Base-by-base conservation (phyloP, 64 coral and sea anemone species). In the Actinia equina region DNA sequence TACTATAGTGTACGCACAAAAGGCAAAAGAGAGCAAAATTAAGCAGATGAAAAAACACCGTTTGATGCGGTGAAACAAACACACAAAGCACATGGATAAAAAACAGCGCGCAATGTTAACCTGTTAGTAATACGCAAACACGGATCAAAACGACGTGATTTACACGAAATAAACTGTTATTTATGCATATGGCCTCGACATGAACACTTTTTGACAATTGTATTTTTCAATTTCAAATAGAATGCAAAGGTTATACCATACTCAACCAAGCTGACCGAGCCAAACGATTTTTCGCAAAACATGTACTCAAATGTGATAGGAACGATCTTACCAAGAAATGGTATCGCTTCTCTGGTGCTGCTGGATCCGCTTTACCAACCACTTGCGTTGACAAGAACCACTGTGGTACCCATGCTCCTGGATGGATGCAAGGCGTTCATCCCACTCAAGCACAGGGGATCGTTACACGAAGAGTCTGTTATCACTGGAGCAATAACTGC, bases 301-400 rank as follows among this genome's bases (percentile, higher is more conserved):
- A 9, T 26, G 62, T 65, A 3, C 30, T 79, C 0, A 79, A 79
- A 79, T 79, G 76, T 17, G 76, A 79, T 26, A 41, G 17, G 6
- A 84, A 27, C 18, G 82, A 51, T 53, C 52, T 84, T 7, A 14
- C 46, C 10, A 84, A 84, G 46, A 84, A 84, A 51, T 86, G 85
- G 85, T 86, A 86, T 71, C 58, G 63, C 30, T 86, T 86, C 46
- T 19, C 22, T 27, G 85, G 85, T 56, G 63, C 85, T 71, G 85
- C 58, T 64, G 85, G 85, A 22, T 51, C 85, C 4, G 27, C 43
- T 17, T 69, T 86, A 15, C 58, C 85, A 25, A 67, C 85, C 16
- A 44, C 25, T 26, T 86, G 85, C 49, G 58, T 71, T 23, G 15
- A 25, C 0, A 56, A 71, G 19, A 86, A 86, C 53, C 43, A 22